phyloP scores from a whole-genome alignment of 2,113 vertebrate genomes.

The Sinocyclocheilus anshuiensis region DNA sequence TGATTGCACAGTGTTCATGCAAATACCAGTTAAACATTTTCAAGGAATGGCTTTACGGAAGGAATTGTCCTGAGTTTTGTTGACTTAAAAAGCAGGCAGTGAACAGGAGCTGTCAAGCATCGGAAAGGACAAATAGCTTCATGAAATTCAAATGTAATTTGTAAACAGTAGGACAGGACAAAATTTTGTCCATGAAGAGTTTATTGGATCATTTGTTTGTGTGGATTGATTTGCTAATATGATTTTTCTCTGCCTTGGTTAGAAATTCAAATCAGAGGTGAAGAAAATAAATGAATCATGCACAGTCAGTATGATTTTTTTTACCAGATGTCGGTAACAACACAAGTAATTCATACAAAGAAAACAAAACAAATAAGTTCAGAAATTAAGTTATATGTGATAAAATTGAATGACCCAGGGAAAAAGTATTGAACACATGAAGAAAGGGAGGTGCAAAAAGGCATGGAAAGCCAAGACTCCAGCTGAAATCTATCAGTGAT shows the following conservation, averaged over 20 bases:
- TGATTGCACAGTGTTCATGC: conserved; percentile 1
- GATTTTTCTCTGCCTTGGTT: background rate
- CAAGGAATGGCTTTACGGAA: background rate
- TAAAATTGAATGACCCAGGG: no score
- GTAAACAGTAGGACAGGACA: background rate
- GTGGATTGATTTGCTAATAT: background rate
- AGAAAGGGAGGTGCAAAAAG: no score
- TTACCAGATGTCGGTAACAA: no score
- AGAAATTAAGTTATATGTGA: no score
- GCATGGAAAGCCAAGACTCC: no score
- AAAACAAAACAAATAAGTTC: no score
- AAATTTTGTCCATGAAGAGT: background rate
- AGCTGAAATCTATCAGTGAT: no score
- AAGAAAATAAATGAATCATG: background rate
- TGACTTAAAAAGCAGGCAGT: conserved; percentile 18
- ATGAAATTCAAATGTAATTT: background rate
- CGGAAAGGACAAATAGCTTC: background rate
- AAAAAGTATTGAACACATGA: no score
- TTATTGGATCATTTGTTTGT: background rate
- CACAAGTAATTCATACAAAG: no score
- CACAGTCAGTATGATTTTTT: background rate
- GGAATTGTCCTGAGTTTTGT: conserved; percentile 19
- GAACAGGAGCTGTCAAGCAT: background rate
- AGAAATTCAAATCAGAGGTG: background rate
- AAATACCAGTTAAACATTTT: conserved; percentile 33